Evolutionary conservation across 1,140 invertebrate species (phyloP), one percentile per base, ranked within the genome.

Genomic region (Paraescarpia echinospica): DNA sequence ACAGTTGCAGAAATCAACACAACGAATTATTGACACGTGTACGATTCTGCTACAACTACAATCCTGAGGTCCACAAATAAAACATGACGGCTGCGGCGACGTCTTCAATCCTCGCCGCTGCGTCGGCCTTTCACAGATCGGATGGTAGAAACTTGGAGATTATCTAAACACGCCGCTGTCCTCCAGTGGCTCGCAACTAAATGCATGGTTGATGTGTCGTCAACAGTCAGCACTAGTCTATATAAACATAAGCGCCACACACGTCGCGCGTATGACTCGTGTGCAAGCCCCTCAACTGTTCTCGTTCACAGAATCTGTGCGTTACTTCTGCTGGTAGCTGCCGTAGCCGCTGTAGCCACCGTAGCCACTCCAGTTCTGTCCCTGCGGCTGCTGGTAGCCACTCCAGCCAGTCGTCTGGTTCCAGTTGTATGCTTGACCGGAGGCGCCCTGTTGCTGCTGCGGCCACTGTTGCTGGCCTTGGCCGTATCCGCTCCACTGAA

Each of bases 271-370:
- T 31, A 22, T 18, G 27, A 27, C 22, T 2, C 59, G 59, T 77
- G 59, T 77, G 59, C 59, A 77, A 77, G 59, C 59, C 0, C 22
- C 14, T 31, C 0, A 77, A 77, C 59, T 22, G 59, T 77, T 31
- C 59, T 22, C 59, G 59, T 77, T 77, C 22, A 27, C 18, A 2
- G 59, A 77, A 77, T 77, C 14, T 27, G 27, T 77, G 8, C 2
- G 59, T 31, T 88, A 77, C 34, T 88, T 92, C 31, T 88, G 35
- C 34, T 89, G 41, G 93, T 89, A 48, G 91, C 77, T 34, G 31
- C 90, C 90, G 92, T 41, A 92, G 34, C 93, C 90, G 92, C 77
- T 92, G 92, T 41, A 91, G 35, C 93, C 92, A n/a, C 92, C 91
- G 41, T 91, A 35, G 35, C 59, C 92, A 89, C 89, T 92, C 34